Evolutionary conservation across 1,140 invertebrate species (phyloP), one percentile per base, ranked within the genome.

Genomic region (Coenobita brevimanus): DNA sequence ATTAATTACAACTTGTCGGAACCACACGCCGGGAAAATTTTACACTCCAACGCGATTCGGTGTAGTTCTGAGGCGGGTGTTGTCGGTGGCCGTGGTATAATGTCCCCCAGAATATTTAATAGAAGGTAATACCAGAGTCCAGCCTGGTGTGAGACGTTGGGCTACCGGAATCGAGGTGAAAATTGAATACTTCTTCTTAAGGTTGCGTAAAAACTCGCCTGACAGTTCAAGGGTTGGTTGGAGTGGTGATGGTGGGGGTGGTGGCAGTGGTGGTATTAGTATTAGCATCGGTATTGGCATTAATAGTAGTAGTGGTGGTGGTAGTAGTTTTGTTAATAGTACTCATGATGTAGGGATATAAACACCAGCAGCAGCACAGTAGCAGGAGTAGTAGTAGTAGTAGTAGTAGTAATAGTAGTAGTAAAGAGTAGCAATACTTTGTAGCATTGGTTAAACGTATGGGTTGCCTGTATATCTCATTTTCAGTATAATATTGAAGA

Each of bases 31-130:
- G 13, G 15, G 64, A 10, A 46, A 50, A 46, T 71, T 69, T 46
- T 62, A 82, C 62, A 30, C n/a, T 15, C 3, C 21, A 30, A 3
- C 36, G 21, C 80, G 36, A n/a, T 3, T 17, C 30, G 2, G 69
- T 27, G 21, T 64, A 24, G 41, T 3, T 17, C 30, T 10, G 69
- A 33, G 30, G 64, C n/a, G 64, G n/a, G 8, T n/a, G n/a, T n/a
- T 27, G 73, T 17, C 73, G 27, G 73, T 24, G n/a, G 80, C 67
- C 24, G 46, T 21, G 36, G 27, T 10, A 17, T 76, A 76, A 76
- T 76, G 41, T 10, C n/a, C 41, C 27, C 21, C 41, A 10, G 73
- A 76, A 76, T 76, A 76, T 76, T 76, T 76, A 76, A 76, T 76
- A 30, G 8, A 33, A 17, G 62, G 21, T 43, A 71, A 69, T 67